These are phyloP conservation scores for Cyanoliseus patagonus DNA, from an alignment of 2,113 vertebrate species.

Conservation along the genomic window DNA sequence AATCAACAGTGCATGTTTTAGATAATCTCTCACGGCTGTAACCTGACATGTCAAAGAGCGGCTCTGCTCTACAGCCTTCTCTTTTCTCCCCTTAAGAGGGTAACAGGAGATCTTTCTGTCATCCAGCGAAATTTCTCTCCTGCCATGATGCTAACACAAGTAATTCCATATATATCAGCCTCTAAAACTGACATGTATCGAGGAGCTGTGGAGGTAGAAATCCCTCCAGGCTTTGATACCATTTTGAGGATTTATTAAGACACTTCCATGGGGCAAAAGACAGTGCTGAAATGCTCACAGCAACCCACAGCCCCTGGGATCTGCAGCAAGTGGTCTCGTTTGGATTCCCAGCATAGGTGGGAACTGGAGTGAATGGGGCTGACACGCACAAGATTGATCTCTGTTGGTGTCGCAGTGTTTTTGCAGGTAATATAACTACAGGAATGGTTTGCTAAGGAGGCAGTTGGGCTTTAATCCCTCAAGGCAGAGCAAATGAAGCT, in stretches of 20 bases:
- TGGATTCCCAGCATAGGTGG: background rate
- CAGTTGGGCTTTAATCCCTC: background rate
- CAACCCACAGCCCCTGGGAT: background rate
- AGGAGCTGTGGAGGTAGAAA: background rate
- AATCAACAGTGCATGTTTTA: background rate
- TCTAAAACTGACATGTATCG: background rate
- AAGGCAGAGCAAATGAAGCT: background rate
- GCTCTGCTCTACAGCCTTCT: background rate
- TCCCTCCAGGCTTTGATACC: background rate
- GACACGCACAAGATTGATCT: background rate
- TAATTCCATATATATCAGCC: background rate
- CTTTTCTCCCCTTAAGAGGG: background rate
- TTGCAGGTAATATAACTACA: background rate
- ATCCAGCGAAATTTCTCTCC: background rate
- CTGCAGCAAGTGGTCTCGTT: background rate
- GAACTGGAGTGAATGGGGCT: background rate
- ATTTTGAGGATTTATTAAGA: background rate
- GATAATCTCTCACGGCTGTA: background rate
- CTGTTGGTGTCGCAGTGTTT: background rate
- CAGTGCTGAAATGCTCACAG: background rate
- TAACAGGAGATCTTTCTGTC: background rate
- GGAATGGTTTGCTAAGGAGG: background rate
- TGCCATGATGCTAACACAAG: background rate
- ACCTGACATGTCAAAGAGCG: background rate
- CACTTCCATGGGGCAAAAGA: background rate